Evolutionary conservation across 1,140 invertebrate genomes (phyloP).

Genomic region (Aphis craccivora): DNA sequence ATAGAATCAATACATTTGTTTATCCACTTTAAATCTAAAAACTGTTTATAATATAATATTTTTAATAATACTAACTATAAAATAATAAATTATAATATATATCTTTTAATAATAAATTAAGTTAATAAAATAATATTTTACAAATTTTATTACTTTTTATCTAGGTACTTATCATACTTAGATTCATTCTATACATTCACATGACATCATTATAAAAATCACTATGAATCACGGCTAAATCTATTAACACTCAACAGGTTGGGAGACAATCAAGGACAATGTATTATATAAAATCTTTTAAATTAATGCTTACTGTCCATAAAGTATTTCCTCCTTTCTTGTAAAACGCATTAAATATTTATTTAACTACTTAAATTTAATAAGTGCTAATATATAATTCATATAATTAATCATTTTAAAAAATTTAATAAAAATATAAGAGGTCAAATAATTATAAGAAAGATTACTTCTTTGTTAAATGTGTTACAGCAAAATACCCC

Average conservation of each 20-base stretch:
- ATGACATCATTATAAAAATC: conserved; percentile 26
- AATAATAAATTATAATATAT: too few relatives aligned
- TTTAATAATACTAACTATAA: too few relatives aligned
- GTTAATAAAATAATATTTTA: neutral
- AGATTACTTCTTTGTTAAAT: too few relatives aligned
- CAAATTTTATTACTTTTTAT: neutral
- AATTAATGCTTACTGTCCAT: neutral
- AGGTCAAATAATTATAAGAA: neutral
- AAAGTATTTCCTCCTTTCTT: conserved; percentile 3
- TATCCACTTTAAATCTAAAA: too few relatives aligned
- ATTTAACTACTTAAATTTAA: too few relatives aligned
- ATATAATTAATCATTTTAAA: neutral
- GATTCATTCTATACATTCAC: neutral
- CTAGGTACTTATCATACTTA: neutral
- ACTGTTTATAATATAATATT: too few relatives aligned
- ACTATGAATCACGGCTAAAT: conserved; percentile 11
- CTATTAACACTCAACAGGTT: neutral
- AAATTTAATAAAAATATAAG: neutral
- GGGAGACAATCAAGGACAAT: conserved; percentile 34
- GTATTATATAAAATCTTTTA: neutral
- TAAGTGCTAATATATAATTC: neutral
- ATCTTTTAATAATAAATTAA: too few relatives aligned
- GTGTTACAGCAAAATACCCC: too few relatives aligned
- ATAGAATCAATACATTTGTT: too few relatives aligned
- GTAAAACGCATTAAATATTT: neutral